A percentile compares a stretch with the other conserved stretches of the same genome.
phyloP scores from a whole-genome alignment of 2,888 invertebrate genomes.

The Parapristionchus giblindavisi region DNA sequence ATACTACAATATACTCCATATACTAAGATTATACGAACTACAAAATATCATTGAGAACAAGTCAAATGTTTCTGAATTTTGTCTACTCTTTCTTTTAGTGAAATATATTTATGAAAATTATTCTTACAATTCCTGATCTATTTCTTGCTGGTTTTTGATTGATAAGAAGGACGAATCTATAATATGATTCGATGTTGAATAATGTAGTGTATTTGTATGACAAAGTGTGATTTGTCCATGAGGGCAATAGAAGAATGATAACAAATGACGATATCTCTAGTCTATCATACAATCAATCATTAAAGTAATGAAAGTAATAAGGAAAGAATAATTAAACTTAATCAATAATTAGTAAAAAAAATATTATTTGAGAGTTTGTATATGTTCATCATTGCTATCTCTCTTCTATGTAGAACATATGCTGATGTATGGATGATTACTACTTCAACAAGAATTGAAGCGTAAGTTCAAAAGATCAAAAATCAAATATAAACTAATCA shows the following conservation, averaged over 20 bases:
- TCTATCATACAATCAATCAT: background rate
- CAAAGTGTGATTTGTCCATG: background rate
- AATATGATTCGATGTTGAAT: too few species aligned
- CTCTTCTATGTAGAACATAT: conserved; percentile 86
- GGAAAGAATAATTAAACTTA: background rate
- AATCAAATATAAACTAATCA: background rate
- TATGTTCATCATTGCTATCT: conserved; percentile 76
- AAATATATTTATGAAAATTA: too few species aligned
- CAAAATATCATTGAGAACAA: too few species aligned
- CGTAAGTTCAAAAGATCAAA: conserved; percentile 72
- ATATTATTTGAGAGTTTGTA: conserved; percentile 56
- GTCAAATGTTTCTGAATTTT: too few species aligned
- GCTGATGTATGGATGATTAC: conserved; percentile 98
- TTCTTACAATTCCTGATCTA: background rate
- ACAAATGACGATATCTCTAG: background rate
- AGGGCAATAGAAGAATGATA: too few species aligned
- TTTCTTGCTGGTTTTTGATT: too few species aligned
- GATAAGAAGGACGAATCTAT: too few species aligned
- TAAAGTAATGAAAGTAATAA: background rate
- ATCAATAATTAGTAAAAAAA: background rate
- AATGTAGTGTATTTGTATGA: background rate
- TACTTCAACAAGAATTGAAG: conserved; percentile 90
- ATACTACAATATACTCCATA: background rate
- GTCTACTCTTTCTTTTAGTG: too few species aligned
- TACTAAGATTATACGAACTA: background rate